Conservation (phyloP, 2,797 vertebrate genomes). For the Lepilemur septentrionalis region DNA sequence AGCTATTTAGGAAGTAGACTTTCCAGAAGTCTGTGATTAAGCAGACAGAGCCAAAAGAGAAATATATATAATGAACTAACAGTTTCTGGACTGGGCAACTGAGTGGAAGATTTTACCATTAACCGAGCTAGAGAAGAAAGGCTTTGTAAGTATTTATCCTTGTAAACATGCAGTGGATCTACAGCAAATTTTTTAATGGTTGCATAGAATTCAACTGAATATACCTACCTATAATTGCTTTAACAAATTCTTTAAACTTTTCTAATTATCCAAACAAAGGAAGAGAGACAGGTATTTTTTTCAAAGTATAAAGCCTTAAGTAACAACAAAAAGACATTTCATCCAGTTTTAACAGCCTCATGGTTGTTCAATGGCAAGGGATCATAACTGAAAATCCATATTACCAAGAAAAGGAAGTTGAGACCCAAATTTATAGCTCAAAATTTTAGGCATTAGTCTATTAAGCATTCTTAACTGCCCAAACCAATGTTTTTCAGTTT, state of each 20-base stretch:
- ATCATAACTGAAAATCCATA: conserved; percentile 27
- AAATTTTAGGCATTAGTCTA: conserved; percentile 9
- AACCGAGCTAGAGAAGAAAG: neutral
- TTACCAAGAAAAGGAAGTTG: neutral
- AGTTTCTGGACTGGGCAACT: neutral
- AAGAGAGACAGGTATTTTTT: neutral
- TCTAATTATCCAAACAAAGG: neutral
- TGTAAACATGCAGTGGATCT: neutral
- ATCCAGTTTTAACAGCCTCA: neutral
- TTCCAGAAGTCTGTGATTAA: neutral
- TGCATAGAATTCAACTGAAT: neutral
- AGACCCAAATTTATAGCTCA: conserved; percentile 22
- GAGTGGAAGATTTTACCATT: neutral
- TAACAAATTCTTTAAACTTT: conserved; percentile 32
- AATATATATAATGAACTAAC: neutral
- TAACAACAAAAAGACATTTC: neutral
- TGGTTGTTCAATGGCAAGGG: neutral
- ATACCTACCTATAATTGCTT: neutral
- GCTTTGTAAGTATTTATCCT: neutral
- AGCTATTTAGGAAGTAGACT: neutral
- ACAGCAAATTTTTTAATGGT: neutral
- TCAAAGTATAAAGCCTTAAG: neutral
- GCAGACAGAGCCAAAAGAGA: neutral
- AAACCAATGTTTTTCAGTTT: conserved; percentile 21
- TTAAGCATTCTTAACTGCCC: neutral